Evolutionary conservation across 2,797 vertebrate species (phyloP).

Genomic region (Masticophis lateralis): DNA sequence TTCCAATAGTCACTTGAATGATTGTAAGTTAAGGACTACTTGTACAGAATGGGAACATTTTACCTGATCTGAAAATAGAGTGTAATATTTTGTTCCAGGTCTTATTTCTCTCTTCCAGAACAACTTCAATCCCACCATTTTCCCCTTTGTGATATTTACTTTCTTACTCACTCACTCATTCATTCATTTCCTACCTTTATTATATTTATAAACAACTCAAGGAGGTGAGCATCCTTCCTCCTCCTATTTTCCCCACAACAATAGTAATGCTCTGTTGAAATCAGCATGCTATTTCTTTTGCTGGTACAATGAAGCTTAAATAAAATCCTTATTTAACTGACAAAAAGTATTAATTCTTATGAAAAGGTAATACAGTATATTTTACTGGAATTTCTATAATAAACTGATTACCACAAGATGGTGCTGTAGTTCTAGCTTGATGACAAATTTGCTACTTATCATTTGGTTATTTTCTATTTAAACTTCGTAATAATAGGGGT

Average conservation of each 20-base stretch:
- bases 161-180: neutral
- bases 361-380: neutral
- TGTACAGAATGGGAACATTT: neutral
- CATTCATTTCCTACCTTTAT: neutral
- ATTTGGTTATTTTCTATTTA: neutral
- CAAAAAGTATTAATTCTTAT: slow-evolving; percentile 8
- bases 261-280: neutral
- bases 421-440: slow-evolving; percentile 58
- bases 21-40: neutral
- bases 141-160: neutral
- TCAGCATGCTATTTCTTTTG: neutral
- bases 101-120: neutral
- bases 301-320: neutral
- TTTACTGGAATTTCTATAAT: neutral
- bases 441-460: neutral
- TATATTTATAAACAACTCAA: neutral
- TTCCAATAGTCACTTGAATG: neutral
- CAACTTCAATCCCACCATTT: neutral
- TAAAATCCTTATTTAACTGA: neutral
- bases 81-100: neutral
- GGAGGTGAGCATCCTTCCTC: neutral
- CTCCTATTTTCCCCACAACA: neutral
- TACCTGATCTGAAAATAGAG: neutral
- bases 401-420: slow-evolving; percentile 64
- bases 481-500: neutral